A percentile compares a stretch with the other conserved stretches of the same genome.
phyloP scores from a whole-genome alignment of 2,797 vertebrate species.

The Myotis findleyi region DNA sequence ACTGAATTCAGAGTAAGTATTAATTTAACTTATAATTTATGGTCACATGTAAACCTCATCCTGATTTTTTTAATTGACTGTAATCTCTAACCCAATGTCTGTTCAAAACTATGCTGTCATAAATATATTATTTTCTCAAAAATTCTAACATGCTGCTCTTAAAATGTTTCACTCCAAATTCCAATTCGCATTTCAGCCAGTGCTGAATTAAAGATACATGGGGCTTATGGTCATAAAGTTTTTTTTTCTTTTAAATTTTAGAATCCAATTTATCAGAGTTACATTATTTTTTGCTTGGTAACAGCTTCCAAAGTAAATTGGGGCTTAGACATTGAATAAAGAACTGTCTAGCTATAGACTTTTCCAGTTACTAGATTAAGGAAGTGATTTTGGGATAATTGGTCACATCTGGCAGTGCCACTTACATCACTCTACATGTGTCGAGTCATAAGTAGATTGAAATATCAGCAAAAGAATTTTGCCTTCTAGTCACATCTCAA shows the following conservation, averaged over 20 bases:
- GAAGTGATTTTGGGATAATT: conserved; percentile 70
- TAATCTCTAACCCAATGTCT: background rate
- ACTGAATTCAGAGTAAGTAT: background rate
- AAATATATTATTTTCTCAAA: background rate
- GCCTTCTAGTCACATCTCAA: conserved; percentile 71
- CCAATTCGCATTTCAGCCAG: conserved; percentile 26
- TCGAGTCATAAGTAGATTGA: conserved; percentile 71
- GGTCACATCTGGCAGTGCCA: conserved; percentile 59
- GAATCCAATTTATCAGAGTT: background rate
- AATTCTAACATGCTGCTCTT: background rate
- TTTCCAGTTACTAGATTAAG: conserved; percentile 73
- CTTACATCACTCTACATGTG: conserved; percentile 74
- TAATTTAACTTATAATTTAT: conserved; percentile 25
- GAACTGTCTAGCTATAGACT: conserved; percentile 71
- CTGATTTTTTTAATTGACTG: background rate
- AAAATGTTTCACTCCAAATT: background rate
- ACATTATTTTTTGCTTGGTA: conserved; percentile 16
- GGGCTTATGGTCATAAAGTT: background rate
- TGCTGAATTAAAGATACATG: background rate
- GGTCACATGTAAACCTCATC: background rate
- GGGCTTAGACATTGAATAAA: conserved; percentile 55
- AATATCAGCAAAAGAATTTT: conserved; percentile 74
- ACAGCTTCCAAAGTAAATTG: conserved; percentile 56
- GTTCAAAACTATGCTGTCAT: background rate
- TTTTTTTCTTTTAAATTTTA: conserved; percentile 46